Base-by-base conservation (phyloP, 2,888 invertebrate species). In the Aphodius granarius region DNA sequence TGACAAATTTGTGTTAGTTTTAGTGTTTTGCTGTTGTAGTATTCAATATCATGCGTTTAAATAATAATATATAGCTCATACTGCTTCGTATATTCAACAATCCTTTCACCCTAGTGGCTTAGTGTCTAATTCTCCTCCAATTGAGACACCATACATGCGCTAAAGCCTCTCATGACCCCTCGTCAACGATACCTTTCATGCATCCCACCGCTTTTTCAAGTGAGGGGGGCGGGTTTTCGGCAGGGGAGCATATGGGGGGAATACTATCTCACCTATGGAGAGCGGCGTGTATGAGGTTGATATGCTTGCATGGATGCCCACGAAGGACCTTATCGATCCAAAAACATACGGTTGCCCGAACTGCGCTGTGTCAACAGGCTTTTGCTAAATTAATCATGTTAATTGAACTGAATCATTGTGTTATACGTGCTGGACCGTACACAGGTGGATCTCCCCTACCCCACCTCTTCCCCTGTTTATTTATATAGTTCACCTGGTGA, bases 301-400 rank as follows among this genome's bases (percentile, higher is more conserved):
- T 78, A 79, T 77, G 68, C 73, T 73, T 79, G 79, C 78, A 79
- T 80, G 81, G 79, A 76, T 78, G 77, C 78, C 75, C 79, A 21
- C 66, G 21, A 43, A 21, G 68, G 68, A 16, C 21, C 75, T 79
- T 81, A 81, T 82, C 80, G 82, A 82, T 81, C 80, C 76, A 74
- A 76, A 80, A 20, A 68, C 22, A 68, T 78, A 81, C 79, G 80
- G 77, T 80, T 78, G 80, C 81, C 76, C 80, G 79, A 81, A 80
- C 79, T 77, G 78, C 78, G 80, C 81, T 82, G 82, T 82, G 81
- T 82, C 83, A 83, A 81, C 81, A 80, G 80, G 83, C 81, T 82
- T 82, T 83, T 81, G 81, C 80, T 80, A 80, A 82, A 83, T 83
- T 83, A 83, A 83, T 83, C 83, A 82, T 82, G 83, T 81, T 83